phyloP scores from a whole-genome alignment of 2,888 invertebrate genomes.

The Apeira syringaria region DNA sequence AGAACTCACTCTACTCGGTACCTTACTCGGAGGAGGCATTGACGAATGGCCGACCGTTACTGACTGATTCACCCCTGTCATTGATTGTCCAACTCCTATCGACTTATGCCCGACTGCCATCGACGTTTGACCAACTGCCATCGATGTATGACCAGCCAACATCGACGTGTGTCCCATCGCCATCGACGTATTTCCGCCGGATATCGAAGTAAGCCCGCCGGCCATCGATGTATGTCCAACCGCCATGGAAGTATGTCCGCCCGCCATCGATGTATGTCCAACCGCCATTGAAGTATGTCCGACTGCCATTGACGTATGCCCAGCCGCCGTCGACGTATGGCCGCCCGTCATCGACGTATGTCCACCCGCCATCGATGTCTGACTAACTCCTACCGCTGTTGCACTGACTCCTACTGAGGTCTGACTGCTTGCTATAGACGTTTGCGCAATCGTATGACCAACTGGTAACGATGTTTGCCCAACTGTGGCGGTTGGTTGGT shows the following conservation, averaged over 20 bases:
- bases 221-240: neutral
- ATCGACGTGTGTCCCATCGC: neutral
- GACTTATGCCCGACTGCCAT: neutral
- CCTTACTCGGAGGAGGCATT: slow-evolving; percentile 67
- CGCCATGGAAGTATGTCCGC: neutral
- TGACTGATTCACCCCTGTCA: neutral
- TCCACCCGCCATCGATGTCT: neutral
- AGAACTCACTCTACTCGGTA: slow-evolving; percentile 54
- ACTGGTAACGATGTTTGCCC: slow-evolving; percentile 50
- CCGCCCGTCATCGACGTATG: neutral
- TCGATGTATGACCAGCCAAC: neutral
- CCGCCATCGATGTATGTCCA: neutral
- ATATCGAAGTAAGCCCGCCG: neutral
- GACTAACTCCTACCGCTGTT: neutral
- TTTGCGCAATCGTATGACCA: slow-evolving; percentile 12
- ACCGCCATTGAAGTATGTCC: neutral
- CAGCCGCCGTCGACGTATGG: neutral
- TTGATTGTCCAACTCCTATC: neutral
- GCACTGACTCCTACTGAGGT: neutral
- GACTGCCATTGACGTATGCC: neutral
- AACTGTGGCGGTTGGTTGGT: neutral
- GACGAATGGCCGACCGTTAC: slow-evolving; percentile 30
- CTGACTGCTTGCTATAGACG: neutral
- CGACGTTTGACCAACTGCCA: neutral
- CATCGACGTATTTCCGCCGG: neutral